Evolutionary conservation across 2,888 invertebrate genomes (phyloP).

Genomic region (Tridacna crocea): DNA sequence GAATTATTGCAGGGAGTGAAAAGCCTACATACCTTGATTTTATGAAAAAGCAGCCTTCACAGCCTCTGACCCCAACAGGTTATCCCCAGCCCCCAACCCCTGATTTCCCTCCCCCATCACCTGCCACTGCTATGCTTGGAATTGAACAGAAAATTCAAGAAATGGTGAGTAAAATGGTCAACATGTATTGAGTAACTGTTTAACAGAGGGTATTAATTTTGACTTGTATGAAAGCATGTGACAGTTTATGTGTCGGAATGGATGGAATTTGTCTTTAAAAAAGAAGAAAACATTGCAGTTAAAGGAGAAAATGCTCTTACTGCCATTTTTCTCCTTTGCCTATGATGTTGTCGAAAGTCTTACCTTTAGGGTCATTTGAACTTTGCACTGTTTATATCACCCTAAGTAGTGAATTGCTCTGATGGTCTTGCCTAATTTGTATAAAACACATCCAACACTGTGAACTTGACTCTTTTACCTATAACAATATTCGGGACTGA

Average conservation of each 20-base stretch:
- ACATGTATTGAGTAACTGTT: not conserved
- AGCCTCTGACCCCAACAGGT: slow-evolving; percentile 94
- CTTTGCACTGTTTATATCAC: too few species aligned
- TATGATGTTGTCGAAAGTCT: too few species aligned
- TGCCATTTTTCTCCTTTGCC: not conserved
- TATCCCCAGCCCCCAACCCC: slow-evolving; percentile 97
- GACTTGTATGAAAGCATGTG: too few species aligned
- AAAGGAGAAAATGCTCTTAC: not conserved
- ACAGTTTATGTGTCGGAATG: too few species aligned
- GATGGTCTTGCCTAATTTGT: too few species aligned
- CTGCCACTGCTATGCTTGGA: slow-evolving; percentile 93
- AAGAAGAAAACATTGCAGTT: not conserved
- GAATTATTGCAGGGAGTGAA: slow-evolving; percentile 10
- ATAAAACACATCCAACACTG: too few species aligned
- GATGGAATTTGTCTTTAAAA: too few species aligned
- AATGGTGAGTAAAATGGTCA: slow-evolving; percentile 51
- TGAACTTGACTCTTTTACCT: too few species aligned
- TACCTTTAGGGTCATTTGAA: too few species aligned
- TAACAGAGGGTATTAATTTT: too few species aligned
- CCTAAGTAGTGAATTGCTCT: too few species aligned
- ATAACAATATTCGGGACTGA: too few species aligned
- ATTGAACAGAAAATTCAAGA: slow-evolving; percentile 92
- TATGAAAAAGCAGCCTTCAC: slow-evolving; percentile 36
- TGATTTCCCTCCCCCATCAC: slow-evolving; percentile 96
- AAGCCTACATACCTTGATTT: slow-evolving; percentile 60